Evolutionary conservation across 64 coral and sea anemone species (phyloP), one percentile per base, ranked within the genome.

Genomic region (Actinia tenebrosa): DNA sequence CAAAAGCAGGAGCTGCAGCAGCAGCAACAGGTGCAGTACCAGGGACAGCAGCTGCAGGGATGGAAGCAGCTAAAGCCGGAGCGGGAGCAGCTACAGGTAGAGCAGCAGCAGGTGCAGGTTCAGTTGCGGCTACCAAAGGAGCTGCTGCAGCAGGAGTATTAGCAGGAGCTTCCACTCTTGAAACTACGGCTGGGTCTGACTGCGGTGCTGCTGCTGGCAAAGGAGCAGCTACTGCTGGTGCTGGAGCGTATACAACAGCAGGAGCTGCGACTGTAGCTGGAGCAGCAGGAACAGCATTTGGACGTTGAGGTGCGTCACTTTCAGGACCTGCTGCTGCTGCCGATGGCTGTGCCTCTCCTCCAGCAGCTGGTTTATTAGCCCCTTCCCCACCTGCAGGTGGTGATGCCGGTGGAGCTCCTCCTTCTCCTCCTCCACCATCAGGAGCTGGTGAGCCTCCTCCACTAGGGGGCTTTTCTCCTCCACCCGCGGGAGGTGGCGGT

Each of bases 71-170:
- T 5, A 26, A 27, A 69, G 64, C 64, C 4, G 69, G 69, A 5
- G 15, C 45, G 13, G 80, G 5, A 53, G 80, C 80, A n/a, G 45
- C 25, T 3, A 26, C 45, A 58, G 80, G 45, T 53, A 45, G 42
- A 10, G 23, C 54, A 16, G 80, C 19, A 23, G 80, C 80, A n/a
- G 80, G 43, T 8, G 23, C 53, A 47, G 42, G 80, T 20, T 10
- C n/a, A 53, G 80, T 22, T 82, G 80, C 80, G 66, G 69, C 69
- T 37, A 75, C 69, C 10, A 75, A 42, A 25, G 69, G 69, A 42
- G 69, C 10, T 3, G 69, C 56, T 10, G 56, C 56, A 58, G 15
- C 56, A 58, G 56, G 10, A 11, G 2, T 55, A 8, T 11, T 58
- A 58, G 15, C 56, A 16, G 56, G 56, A 10, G 56, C 56, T 55